Conservation (phyloP, 2,113 vertebrate genomes). For the Hippocampus guttulatus region DNA sequence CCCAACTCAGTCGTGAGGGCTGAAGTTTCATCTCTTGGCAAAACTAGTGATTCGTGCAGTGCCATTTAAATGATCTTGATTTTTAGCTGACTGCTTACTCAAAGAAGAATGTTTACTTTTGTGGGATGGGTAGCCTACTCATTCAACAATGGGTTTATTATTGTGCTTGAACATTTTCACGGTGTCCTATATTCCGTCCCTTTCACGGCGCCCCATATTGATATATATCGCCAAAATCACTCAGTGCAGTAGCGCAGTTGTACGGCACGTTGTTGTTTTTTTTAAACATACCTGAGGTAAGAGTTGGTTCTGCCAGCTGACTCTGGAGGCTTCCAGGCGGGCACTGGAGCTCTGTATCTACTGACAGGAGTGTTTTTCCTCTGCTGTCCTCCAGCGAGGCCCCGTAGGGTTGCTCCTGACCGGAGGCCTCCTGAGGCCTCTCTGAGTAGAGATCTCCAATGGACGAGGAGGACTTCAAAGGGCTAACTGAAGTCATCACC, state of each 20-base stretch:
- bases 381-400: conserved; percentile 44
- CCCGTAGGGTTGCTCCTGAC: conserved; percentile 37
- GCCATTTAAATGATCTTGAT: too few relatives aligned
- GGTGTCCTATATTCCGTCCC: too few relatives aligned
- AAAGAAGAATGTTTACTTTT: too few relatives aligned
- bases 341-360: conserved; percentile 56
- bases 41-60: neutral
- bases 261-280: neutral
- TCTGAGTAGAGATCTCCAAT: conserved; percentile 51
- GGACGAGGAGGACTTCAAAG: conserved; percentile 46
- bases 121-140: too few relatives aligned
- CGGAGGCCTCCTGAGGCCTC: conserved; percentile 21
- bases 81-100: too few relatives aligned
- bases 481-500: conserved; percentile 34
- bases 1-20: neutral
- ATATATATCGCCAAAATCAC: neutral
- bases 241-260: neutral
- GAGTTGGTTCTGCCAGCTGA: conserved; percentile 64
- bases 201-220: too few relatives aligned
- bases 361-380: conserved; percentile 59
- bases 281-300: conserved; percentile 66
- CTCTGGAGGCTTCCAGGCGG: conserved; percentile 60
- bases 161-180: too few relatives aligned
- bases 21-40: neutral
- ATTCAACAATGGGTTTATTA: too few relatives aligned